Evolutionary conservation across 2,113 vertebrate species (phyloP), one percentile per base, ranked within the genome.

Genomic region (Microcebus ravelobensis): DNA sequence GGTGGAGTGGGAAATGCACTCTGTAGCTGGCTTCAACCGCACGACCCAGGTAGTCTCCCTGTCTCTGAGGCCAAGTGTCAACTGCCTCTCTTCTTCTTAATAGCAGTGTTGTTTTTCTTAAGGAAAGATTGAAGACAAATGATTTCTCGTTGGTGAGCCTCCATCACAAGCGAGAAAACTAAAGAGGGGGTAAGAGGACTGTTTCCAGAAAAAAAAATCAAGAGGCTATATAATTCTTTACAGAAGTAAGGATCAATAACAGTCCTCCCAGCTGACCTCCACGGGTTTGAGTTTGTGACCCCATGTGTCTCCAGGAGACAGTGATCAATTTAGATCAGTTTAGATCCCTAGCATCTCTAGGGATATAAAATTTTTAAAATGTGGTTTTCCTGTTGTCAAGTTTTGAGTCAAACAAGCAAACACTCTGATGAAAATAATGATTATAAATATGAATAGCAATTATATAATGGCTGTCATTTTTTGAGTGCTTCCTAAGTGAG

Each of bases 351-450:
- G 6, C 12, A 71, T 48, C 36, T 71, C 39, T 45, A 81, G 39
- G 9, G 63, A 87, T 29, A 65, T 5, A 94, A 50, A 92, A 73
- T 92, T 77, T 87, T 90, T 57, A 95, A 94, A 45, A 86, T 12
- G 42, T 48, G 9, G 45, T 50, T 73, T 94, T 96, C 45, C 39
- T 95, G 5, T 42, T 68, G 23, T 90, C 42, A 82, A 50, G 17
- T 34, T 85, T 94, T 81, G 55, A 92, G 25, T 77, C 45, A 61
- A 61, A 92, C 8, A 84, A 45, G 25, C 23, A 57, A 57, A 61
- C 5, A 70, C 4, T 71, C 25, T 39, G n/a, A 55, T 81, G 42
- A 95, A 73, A 88, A 87, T 50, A 83, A 61, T 39, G n/a, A 67
- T 39, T 91, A 87, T 92, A 95, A 96, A 85, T 48, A 76, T 67